Evolutionary conservation across 1,140 invertebrate species (phyloP), one percentile per base, ranked within the genome.

Genomic region (Dendroctonus valens): DNA sequence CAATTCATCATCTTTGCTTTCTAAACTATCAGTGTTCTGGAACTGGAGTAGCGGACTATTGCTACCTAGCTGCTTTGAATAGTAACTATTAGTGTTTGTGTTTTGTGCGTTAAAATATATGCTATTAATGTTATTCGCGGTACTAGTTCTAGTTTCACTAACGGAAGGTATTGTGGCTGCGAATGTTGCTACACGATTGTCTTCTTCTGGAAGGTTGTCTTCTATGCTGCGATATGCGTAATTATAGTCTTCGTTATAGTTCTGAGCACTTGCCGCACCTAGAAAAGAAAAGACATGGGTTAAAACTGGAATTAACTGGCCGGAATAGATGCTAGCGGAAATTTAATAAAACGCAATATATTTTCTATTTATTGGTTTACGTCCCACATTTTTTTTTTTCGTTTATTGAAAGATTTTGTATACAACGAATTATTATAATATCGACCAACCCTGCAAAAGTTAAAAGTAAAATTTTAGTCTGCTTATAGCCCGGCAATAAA

Each of bases 171-270:
- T 37, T 12, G 57, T 14, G 3, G 38, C n/a, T 7, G 76, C 62
- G 6, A 48, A 41, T 0, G 6, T 40, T 37, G 49, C 3, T 7
- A 41, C 44, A 6, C 55, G 59, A 68, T 78, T 65, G 55, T 69
- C 66, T 65, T 77, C 75, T 55, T 69, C 67, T 6, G 73, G 72
- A 49, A 78, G 68, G 72, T 79, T 79, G 71, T 79, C 78, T 68
- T 79, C 78, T 53, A 73, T 77, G 78, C 85, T 87, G 65, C 82
- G 80, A 77, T 89, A 89, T 71, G 84, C 83, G 77, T 87, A 87
- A 77, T 89, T 89, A 69, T 85, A 87, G 74, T 89, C 84, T 76
- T 88, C 86, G 80, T 89, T 87, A 77, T 86, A 87, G 61, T 73
- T 80, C 75, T 78, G 79, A 76, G 76, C 83, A 80, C 73, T 83